phyloP scores from a whole-genome alignment of 1,140 invertebrate species.

The Lanistes nyassanus region DNA sequence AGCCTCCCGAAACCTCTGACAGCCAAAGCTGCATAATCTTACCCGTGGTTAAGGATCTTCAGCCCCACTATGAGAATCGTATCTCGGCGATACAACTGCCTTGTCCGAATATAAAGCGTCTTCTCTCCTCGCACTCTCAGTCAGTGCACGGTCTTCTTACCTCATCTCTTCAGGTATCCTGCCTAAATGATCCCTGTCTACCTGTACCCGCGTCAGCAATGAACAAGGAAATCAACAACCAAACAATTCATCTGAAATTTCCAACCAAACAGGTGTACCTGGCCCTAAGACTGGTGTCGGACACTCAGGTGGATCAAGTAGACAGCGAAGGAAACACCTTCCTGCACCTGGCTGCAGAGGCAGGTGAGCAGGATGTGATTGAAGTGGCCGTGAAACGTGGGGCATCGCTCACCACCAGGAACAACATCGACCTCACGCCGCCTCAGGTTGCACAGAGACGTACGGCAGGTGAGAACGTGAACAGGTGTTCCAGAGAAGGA shows the following conservation, averaged over 20 bases:
- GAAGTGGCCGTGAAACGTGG: not conserved
- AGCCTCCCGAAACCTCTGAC: not conserved
- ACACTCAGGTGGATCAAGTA: not conserved
- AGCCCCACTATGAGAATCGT: too few relatives aligned
- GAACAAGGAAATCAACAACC: not conserved
- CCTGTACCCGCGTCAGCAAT: not conserved
- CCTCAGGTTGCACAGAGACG: not conserved
- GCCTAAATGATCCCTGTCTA: not conserved
- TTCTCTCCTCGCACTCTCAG: too few relatives aligned
- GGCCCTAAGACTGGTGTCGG: slow-evolving; percentile 4
- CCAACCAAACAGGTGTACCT: not conserved
- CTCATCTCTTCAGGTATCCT: not conserved
- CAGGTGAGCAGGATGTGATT: not conserved
- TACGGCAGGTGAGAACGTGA: not conserved
- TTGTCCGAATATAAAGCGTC: not conserved
- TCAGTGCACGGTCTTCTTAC: not conserved
- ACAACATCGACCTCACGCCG: not conserved
- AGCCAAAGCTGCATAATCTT: not conserved
- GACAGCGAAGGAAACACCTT: not conserved
- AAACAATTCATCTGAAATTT: not conserved
- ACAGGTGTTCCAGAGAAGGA: too few relatives aligned
- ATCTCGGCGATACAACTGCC: not conserved
- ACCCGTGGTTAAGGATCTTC: not conserved
- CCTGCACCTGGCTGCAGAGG: not conserved
- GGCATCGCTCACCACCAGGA: not conserved